Base-by-base conservation (phyloP, 2,888 invertebrate genomes). In the Lampropteryx suffumata region DNA sequence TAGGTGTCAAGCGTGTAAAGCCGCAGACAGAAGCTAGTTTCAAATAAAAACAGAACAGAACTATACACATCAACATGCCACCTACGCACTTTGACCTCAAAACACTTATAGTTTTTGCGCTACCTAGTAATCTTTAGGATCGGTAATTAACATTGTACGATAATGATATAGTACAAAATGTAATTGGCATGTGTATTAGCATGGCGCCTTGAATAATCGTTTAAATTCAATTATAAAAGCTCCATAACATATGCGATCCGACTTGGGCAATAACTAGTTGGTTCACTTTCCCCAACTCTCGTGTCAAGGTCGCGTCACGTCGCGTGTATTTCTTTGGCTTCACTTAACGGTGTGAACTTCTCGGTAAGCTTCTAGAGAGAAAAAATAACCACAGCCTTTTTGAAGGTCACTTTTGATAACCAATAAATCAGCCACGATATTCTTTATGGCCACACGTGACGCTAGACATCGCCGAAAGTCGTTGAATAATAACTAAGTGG, bases 251-350 rank as follows among this genome's bases (percentile, higher is more conserved):
- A 54, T 56, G 58, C 66, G 74, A 75, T 76, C 79, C 62, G 59
- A 48, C 68, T 87, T 85, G 76, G 76, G 65, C 73, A 84, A 87
- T 62, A 76, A 85, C 86, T 79, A 74, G 88, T 82, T 73, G 61
- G 82, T 82, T 82, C 83, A 89, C 89, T 90, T 90, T 90, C 89
- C 78, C 86, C 64, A 57, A 59, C 61, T 49, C 70, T 59, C 84
- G 72, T 82, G 89, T 89, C 89, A 90, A 90, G 89, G 89, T 89
- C 84, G 82, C 48, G 7, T 17, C 24, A 24, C 24, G 7, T 24
- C 24, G 24, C 24, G 17, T 61, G 65, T 60, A 65, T 76, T 72
- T 74, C 76, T 57, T n/a, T 69, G 65, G 39, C 50, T 50, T 52
- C 51, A 48, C 43, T 42, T 44, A 44, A 59, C 26, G 41, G 48